Evolutionary conservation across 2,113 vertebrate species (phyloP), one percentile per base, ranked within the genome.

Genomic region (Apteryx mantelli): DNA sequence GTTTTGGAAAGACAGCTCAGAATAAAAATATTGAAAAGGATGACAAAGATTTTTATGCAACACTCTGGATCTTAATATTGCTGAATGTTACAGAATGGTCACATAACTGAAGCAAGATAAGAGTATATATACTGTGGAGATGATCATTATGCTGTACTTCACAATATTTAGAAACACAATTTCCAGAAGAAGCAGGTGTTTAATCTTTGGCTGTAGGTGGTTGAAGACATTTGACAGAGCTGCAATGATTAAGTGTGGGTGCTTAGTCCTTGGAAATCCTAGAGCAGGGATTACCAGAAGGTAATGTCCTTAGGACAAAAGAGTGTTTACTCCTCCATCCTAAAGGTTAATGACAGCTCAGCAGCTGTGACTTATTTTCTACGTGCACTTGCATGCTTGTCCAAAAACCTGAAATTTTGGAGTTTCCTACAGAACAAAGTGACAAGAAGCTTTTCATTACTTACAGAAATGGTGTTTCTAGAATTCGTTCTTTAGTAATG

Each of bases 301-400:
- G 78, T 93, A 85, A 82, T 82, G 34, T 93, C 78, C 61, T 95
- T 82, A 92, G 89, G 63, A 80, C 84, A 74, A 70, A 79, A 86
- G 50, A 82, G 26, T 87, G 60, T 89, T 93, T 88, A 88, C 58
- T 92, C 66, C 87, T 89, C 50, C n/a, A 50, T 76, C 66, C 58
- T 95, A 73, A 89, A 94, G 84, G 74, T 91, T 91, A 87, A 75
- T 81, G 86, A 92, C 94, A 92, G 75, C 84, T 82, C 70, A 77
- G 82, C 71, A 89, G 75, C 77, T 82, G 52, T 71, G 79, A 71
- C 86, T 88, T 96, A 40, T 82, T 89, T 93, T 88, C 73, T 78
- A 13, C 65, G 14, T 86, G 61, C 70, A n/a, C 44, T 84, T 52
- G n/a, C 21, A 34, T 38, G 16, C 60, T 94, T 25, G 5, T 85